Evolutionary conservation across 1,140 invertebrate genomes (phyloP).

Genomic region (Drosophila sproati): DNA sequence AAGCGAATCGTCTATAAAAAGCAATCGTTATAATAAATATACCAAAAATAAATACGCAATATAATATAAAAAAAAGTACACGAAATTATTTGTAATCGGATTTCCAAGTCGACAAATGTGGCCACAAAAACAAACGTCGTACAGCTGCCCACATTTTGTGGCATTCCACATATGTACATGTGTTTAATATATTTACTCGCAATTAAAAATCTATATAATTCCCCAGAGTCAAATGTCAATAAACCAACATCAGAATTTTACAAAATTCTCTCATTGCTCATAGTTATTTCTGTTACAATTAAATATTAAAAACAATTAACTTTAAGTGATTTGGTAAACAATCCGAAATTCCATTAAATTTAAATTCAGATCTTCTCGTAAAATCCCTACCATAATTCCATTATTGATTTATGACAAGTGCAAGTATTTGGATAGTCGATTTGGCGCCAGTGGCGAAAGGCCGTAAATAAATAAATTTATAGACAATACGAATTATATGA

Average conservation of each 20-base stretch:
- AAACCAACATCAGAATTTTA: constrained; percentile 33
- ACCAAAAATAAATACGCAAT: constrained; percentile 22
- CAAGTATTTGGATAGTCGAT: constrained; percentile 24
- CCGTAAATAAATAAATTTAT: constrained; percentile 58
- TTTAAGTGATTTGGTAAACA: constrained; percentile 19
- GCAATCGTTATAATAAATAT: constrained; percentile 24
- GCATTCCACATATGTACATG: neutral
- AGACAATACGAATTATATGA: constrained; percentile 53
- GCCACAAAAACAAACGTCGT: constrained; percentile 50
- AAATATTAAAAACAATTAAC: constrained; percentile 68
- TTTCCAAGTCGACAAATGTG: constrained; percentile 65
- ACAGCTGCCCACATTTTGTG: constrained; percentile 26
- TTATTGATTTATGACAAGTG: constrained; percentile 9
- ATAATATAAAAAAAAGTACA: constrained; percentile 22
- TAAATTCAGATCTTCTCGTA: constrained; percentile 9
- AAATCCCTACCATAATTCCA: neutral
- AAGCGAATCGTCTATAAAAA: neutral
- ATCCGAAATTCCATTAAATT: constrained; percentile 40
- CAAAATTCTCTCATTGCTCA: constrained; percentile 10
- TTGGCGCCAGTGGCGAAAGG: constrained; percentile 51
- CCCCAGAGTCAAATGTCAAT: constrained; percentile 45
- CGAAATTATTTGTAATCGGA: constrained; percentile 58
- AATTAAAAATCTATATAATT: constrained; percentile 55
- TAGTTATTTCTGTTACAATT: constrained; percentile 34
- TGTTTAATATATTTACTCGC: constrained; percentile 35